These are phyloP conservation scores for Psittacus erithacus DNA, from an alignment of 2,113 vertebrate species.

Conservation along the genomic window DNA sequence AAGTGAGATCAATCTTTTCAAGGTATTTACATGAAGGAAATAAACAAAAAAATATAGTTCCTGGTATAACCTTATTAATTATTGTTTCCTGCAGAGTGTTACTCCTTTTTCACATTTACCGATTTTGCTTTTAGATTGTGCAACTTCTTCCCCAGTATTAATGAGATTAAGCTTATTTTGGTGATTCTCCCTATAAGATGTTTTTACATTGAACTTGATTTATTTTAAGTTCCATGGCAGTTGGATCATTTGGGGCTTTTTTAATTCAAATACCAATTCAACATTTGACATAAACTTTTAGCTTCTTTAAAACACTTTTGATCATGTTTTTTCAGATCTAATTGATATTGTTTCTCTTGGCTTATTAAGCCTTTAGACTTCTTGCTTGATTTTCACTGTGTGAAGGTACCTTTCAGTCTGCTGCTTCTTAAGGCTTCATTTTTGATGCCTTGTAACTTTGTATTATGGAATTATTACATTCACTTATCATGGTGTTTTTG, in stretches of 20 bases:
- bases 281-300: background rate
- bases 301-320: no score
- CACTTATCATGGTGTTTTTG: background rate
- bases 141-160: background rate
- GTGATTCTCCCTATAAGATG: background rate
- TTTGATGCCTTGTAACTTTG: background rate
- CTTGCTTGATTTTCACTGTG: background rate
- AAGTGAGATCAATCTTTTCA: background rate
- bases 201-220: background rate
- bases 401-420: background rate
- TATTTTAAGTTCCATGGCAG: background rate
- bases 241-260: fast-evolving
- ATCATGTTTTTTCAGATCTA: background rate
- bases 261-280: background rate
- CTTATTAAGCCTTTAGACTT: background rate
- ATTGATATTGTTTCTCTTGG: background rate
- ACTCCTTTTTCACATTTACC: background rate
- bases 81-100: background rate
- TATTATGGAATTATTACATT: background rate
- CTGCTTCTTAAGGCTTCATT: background rate
- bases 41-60: background rate
- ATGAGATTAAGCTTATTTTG: background rate
- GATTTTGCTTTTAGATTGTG: background rate
- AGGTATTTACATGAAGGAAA: background rate
- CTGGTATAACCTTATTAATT: background rate